Evolutionary conservation across 2,113 vertebrate species (phyloP).

Genomic region (Candoia aspera): DNA sequence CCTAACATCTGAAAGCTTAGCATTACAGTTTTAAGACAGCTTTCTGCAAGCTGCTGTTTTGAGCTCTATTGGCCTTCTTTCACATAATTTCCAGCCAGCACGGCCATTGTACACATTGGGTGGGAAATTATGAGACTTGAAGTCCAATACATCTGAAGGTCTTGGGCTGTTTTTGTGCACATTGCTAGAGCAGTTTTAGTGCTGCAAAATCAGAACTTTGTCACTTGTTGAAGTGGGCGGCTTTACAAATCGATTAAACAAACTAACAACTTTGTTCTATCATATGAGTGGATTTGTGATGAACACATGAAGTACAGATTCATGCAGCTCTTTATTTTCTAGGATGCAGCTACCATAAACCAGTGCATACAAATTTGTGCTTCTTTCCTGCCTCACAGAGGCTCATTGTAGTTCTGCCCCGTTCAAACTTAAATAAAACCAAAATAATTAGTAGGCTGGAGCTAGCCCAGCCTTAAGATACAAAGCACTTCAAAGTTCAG

Average conservation of each 20-base stretch:
- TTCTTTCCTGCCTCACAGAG: constrained; percentile 26
- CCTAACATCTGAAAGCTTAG: neutral
- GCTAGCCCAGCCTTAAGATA: neutral
- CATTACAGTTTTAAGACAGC: neutral
- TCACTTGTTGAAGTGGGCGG: neutral
- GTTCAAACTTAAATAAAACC: constrained; percentile 31
- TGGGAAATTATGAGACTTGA: neutral
- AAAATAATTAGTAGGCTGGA: constrained; percentile 12
- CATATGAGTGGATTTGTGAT: neutral
- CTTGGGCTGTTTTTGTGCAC: neutral
- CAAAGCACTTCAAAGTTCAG: constrained; percentile 1
- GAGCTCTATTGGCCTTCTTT: neutral
- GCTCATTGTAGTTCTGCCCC: constrained; percentile 7
- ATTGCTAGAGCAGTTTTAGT: fast-evolving
- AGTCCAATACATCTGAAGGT: neutral
- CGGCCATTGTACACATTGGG: neutral
- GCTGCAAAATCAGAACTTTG: neutral
- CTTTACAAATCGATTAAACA: neutral
- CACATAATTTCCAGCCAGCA: neutral
- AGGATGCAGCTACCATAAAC: fast-evolving
- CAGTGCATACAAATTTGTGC: neutral
- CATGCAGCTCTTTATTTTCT: neutral
- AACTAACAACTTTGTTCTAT: neutral
- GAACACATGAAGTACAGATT: too few relatives aligned
- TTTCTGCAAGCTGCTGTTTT: neutral